These are phyloP conservation scores for Andrena flavipes DNA, from an alignment of 2,888 invertebrate species.

Conservation along the genomic window DNA sequence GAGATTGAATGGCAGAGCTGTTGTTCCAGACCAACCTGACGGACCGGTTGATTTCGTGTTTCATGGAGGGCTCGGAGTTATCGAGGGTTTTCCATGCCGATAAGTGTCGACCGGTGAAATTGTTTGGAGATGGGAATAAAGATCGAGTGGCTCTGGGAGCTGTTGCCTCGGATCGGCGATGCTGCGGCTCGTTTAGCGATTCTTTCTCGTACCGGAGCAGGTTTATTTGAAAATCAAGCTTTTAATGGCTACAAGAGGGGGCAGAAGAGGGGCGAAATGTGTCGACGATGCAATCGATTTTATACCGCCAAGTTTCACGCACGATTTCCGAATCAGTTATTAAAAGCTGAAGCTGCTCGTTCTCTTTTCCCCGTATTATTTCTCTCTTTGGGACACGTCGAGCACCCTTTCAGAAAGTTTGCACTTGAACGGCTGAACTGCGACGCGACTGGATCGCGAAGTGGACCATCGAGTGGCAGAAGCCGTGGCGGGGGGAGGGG, in stretches of 20 bases:
- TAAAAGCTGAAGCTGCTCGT: slow-evolving; percentile 39
- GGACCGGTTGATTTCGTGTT: slow-evolving; percentile 8
- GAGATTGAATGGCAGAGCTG: slow-evolving; percentile 16
- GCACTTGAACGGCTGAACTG: slow-evolving; percentile 21
- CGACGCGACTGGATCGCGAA: slow-evolving; percentile 36
- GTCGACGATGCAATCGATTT: slow-evolving; percentile 3
- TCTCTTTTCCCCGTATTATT: slow-evolving; percentile 19
- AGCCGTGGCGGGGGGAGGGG: neutral
- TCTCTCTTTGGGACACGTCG: neutral
- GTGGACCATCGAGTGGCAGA: slow-evolving; percentile 33
- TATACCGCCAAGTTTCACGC: slow-evolving; percentile 29
- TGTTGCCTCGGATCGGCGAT: neutral
- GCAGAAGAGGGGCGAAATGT: slow-evolving; percentile 1
- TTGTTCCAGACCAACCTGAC: slow-evolving; percentile 5
- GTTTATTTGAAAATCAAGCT: neutral
- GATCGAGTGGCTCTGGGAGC: neutral
- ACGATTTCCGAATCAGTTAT: slow-evolving; percentile 49
- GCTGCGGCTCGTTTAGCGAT: neutral
- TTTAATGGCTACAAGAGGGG: neutral
- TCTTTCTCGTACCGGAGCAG: neutral
- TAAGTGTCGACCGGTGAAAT: slow-evolving; percentile 10
- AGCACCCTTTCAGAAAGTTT: slow-evolving; percentile 53
- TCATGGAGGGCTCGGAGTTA: neutral
- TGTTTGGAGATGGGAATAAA: slow-evolving; percentile 7
- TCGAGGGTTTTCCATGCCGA: slow-evolving; percentile 11